Conservation (phyloP, 2,888 invertebrate species). For the Arctia plantaginis region DNA sequence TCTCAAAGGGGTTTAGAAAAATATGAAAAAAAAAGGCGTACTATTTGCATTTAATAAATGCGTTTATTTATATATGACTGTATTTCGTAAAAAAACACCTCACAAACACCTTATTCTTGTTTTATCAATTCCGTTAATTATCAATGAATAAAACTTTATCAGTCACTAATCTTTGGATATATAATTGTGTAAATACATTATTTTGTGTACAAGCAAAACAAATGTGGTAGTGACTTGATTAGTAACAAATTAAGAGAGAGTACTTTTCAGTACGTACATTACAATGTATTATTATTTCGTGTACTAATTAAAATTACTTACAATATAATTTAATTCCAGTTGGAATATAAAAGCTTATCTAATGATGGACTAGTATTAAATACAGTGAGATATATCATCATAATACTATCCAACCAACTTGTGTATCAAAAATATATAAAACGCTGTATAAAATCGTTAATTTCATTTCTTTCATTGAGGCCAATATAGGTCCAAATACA, state of each 20-base stretch:
- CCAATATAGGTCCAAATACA: constrained; percentile 27
- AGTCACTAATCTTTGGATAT: constrained; percentile 50
- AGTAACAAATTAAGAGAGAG: constrained; percentile 26
- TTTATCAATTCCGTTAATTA: constrained; percentile 26
- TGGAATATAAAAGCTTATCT: constrained; percentile 59
- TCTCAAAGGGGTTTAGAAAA: too few relatives aligned
- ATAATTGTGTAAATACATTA: constrained; percentile 21
- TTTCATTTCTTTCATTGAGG: constrained; percentile 39
- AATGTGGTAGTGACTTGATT: constrained; percentile 16
- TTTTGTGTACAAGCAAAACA: constrained; percentile 30
- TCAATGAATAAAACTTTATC: constrained; percentile 26
- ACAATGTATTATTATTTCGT: constrained; percentile 30
- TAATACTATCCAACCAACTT: constrained; percentile 58
- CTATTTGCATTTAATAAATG: constrained; percentile 50
- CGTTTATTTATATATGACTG: constrained; percentile 46
- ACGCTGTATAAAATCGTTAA: constrained; percentile 35
- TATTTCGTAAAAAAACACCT: constrained; percentile 52
- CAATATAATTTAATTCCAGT: constrained; percentile 46
- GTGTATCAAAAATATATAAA: constrained; percentile 55
- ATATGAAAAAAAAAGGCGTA: constrained; percentile 17
- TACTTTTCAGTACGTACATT: constrained; percentile 12
- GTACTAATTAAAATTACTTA: constrained; percentile 51
- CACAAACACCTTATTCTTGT: constrained; percentile 47
- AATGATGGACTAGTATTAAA: constrained; percentile 78
- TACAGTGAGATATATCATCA: constrained; percentile 64